Percentiles rank a stretch among this genome's conserved stretches.
These are phyloP conservation scores for Masticophis lateralis DNA, from an alignment of 2,797 vertebrate genomes.

Conservation along the genomic window DNA sequence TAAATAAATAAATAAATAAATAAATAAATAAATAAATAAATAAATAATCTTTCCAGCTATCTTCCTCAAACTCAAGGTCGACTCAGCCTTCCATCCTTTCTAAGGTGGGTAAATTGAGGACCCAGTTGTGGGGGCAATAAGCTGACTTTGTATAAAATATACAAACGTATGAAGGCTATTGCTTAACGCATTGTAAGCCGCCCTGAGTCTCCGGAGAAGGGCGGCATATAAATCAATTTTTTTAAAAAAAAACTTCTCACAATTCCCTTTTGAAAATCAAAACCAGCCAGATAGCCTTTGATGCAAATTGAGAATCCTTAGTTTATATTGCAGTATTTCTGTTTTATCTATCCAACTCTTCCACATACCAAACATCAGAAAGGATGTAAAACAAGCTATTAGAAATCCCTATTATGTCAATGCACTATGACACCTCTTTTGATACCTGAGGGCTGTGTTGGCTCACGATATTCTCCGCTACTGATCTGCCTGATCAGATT, in stretches of 20 bases:
- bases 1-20: too few relatives aligned
- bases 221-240: too few relatives aligned
- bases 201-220: too few relatives aligned
- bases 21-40: too few relatives aligned
- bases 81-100: too few relatives aligned
- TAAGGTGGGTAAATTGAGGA: too few relatives aligned
- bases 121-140: too few relatives aligned
- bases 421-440: not conserved
- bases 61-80: not conserved
- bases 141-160: too few relatives aligned
- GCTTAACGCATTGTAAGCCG: too few relatives aligned
- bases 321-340: not conserved
- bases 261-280: not conserved
- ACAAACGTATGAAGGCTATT: too few relatives aligned
- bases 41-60: not conserved
- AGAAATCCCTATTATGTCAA: constrained; percentile 5
- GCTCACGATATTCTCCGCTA: constrained; percentile 97
- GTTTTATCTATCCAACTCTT: not conserved
- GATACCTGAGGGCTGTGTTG: constrained; percentile 95
- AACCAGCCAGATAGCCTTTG: not conserved
- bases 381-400: not conserved
- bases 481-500: constrained; percentile 99
- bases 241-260: too few relatives aligned
- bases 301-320: not conserved
- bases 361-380: not conserved